Evolutionary conservation across 1,140 invertebrate species (phyloP).

Genomic region (Pararge aegeria): DNA sequence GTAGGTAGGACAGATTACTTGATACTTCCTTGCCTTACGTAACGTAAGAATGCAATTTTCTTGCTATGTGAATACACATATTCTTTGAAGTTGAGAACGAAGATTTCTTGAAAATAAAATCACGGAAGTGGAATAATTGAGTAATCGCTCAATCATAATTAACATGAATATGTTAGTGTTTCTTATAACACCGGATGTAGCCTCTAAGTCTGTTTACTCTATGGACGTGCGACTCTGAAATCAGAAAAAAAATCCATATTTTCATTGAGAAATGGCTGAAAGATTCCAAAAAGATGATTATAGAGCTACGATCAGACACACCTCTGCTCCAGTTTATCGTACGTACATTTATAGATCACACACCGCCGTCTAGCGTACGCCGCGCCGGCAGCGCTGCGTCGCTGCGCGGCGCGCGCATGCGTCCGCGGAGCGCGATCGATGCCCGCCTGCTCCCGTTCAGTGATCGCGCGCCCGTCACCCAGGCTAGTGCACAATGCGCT

Average conservation of each 20-base stretch:
- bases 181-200: no score
- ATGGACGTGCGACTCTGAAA: neutral
- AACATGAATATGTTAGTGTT: no score
- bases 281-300: conserved; percentile 12
- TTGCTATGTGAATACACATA: no score
- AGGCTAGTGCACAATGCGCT: conserved; percentile 70
- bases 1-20: no score
- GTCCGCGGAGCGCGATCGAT: conserved; percentile 49
- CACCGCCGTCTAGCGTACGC: conserved; percentile 40
- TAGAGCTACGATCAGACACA: conserved; percentile 19
- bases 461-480: conserved; percentile 63
- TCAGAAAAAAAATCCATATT: neutral
- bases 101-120: no score
- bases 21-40: no score
- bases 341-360: conserved; percentile 29
- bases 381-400: conserved; percentile 43
- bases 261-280: conserved; percentile 1
- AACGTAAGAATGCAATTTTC: no score
- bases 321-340: conserved; percentile 27
- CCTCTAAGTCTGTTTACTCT: neutral
- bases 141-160: no score
- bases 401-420: conserved; percentile 52
- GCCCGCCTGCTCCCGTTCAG: conserved; percentile 53
- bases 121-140: no score
- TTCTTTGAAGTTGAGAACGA: no score